Evolutionary conservation across 2,888 invertebrate species (phyloP).

Genomic region (Dicyrtoma fusca): DNA sequence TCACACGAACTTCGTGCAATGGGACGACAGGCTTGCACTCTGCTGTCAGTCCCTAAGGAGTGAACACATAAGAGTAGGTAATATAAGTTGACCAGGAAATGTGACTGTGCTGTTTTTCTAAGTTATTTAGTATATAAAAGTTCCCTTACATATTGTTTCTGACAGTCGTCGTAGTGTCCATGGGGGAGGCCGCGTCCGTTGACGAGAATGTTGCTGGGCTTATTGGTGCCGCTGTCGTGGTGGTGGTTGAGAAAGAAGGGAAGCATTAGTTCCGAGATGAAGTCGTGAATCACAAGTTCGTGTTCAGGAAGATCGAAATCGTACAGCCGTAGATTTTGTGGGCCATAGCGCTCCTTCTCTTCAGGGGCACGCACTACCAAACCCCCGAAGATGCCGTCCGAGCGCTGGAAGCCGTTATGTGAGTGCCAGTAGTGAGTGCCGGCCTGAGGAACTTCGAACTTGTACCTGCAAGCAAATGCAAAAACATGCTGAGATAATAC

Average conservation of each 20-base stretch:
- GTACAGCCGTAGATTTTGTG: slow-evolving; percentile 63
- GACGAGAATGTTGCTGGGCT: slow-evolving; percentile 77
- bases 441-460: background rate
- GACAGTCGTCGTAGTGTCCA: slow-evolving; percentile 63
- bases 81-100: slow-evolving; percentile 86
- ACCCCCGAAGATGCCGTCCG: background rate
- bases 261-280: too few species aligned
- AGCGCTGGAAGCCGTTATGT: background rate
- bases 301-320: slow-evolving; percentile 68
- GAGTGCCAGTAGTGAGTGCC: slow-evolving; percentile 26
- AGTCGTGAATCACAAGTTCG: too few species aligned
- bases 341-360: slow-evolving; percentile 72
- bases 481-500: too few species aligned
- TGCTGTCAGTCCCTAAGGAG: too few species aligned
- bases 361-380: slow-evolving; percentile 80
- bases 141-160: slow-evolving; percentile 35
- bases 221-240: slow-evolving; percentile 58
- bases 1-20: slow-evolving; percentile 47
- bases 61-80: too few species aligned
- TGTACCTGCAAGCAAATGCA: too few species aligned
- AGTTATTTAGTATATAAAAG: too few species aligned
- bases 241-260: too few species aligned
- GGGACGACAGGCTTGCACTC: too few species aligned
- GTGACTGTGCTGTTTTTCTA: slow-evolving; percentile 64
- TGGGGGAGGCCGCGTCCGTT: slow-evolving; percentile 72